Percentiles rank a stretch among this genome's conserved stretches.
Conservation (phyloP, 2,113 vertebrate species). For the Hypocryptadius cinnamomeus region DNA sequence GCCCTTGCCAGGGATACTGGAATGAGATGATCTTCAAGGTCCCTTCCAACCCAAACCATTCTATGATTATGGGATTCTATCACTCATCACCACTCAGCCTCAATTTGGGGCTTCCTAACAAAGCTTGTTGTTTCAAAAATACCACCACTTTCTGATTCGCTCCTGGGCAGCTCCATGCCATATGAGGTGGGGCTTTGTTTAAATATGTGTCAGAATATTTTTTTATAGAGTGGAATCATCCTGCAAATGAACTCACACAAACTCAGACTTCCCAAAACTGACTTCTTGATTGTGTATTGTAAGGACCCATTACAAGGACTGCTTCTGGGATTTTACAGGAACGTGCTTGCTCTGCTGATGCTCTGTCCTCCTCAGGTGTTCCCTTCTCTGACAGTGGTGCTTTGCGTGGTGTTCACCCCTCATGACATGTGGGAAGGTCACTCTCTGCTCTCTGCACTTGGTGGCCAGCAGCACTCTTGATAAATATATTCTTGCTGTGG, state of each 20-base stretch:
- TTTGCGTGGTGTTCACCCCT: not conserved
- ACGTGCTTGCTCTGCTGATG: accelerated
- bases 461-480: not conserved
- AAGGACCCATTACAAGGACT: not conserved
- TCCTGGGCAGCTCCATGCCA: not conserved
- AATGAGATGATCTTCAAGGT: no score
- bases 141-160: not conserved
- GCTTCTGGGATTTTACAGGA: not conserved
- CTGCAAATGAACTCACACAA: not conserved
- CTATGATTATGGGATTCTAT: not conserved
- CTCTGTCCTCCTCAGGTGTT: not conserved
- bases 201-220: not conserved
- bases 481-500: not conserved
- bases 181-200: not conserved
- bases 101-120: not conserved
- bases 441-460: not conserved
- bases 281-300: not conserved
- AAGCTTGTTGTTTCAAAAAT: not conserved
- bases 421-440: not conserved
- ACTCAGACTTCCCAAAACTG: not conserved
- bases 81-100: not conserved
- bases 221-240: not conserved
- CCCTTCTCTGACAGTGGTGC: not conserved
- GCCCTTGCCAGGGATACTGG: not conserved
- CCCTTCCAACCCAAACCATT: not conserved